Base-by-base conservation (phyloP, 2,113 vertebrate species). In the Megaceryle maxima region DNA sequence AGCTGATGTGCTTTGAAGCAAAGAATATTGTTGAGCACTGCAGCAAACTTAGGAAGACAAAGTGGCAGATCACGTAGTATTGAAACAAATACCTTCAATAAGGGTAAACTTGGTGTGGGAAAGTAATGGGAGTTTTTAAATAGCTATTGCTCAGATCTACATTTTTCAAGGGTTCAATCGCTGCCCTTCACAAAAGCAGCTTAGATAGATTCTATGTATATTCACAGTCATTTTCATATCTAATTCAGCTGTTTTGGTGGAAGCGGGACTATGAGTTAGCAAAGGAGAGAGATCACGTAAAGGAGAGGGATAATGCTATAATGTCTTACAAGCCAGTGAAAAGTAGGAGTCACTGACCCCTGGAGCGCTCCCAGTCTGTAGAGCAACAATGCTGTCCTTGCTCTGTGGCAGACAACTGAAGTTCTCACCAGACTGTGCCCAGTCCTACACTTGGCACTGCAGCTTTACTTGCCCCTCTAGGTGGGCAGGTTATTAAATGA, bases 351-450 rank as follows among this genome's bases (percentile, higher is more conserved):
- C 57, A 35, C 4, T 20, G 25, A 82, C 24, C 11, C 48, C 41
- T 35, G 44, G 55, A 73, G 44, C 4, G 1, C 6, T 29, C 24
- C 35, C 8, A 4, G 56, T 5, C 14, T 62, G 20, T 4, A 25
- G 18, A 83, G 59, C 5, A 0, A 53, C 0, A 1, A 26, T 2
- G 35, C 24, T n/a, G 63, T 1, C 3, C 50, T 55, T 13, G 0
- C 21, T 3, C 29, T 2, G 6, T 0, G 0, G 6, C 20, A 33
- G 22, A 29, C 0, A 0, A 72, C 69, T 44, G 5, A 60, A 69
- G 35, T 16, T 44, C 62, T 29, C 81, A 11, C 8, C 39, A 66
- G 78, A 10, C 43, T 6, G 17, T 24, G 66, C 44, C 90, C 86
- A 11, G 44, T 11, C 57, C 62, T 6, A 5, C 41, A 2, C 24